Evolutionary conservation across 1,140 invertebrate genomes (phyloP), one percentile per base, ranked within the genome.

Genomic region (Agrilus planipennis): DNA sequence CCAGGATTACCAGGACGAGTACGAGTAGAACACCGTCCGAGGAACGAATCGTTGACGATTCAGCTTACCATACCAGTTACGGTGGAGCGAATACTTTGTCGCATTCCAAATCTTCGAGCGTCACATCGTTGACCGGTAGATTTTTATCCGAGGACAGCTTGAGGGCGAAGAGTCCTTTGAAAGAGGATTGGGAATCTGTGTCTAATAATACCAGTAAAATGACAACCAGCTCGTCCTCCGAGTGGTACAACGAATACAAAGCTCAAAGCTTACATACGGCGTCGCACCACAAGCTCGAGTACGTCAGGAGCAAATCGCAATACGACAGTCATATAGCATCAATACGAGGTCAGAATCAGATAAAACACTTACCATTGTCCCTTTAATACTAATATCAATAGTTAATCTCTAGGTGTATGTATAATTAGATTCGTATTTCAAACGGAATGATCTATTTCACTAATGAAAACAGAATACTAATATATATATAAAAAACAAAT

Each of bases 271-370:
- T 72, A 45, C 67, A 55, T 54, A 71, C 51, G 62, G 64, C 65
- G 61, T 62, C 60, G 9, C 15, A 27, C 5, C 15, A 27, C 5
- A 38, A 28, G 22, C 61, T 62, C 60, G 75, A 80, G 35, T 79
- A 74, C 49, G 62, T 73, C 23, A 69, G 78, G 50, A 84, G 77
- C 61, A 79, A 76, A 58, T 81, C 78, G 49, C 79, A 88, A 59
- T 87, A 84, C 61, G 85, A 89, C 60, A 76, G 79, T n/a, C 84
- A 89, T 63, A 89, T 89, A 58, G 77, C 76, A 44, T 72, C 81
- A 64, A 84, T 86, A 53, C 77, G 79, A 87, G 84, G 86, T 88
- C 75, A 63, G 66, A 43, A 31, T n/a, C n/a, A n/a, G n/a, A n/a
- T n/a, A n/a, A n/a, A n/a, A n/a, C n/a, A n/a, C n/a, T n/a, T n/a